Evolutionary conservation across 2,797 vertebrate genomes (phyloP).

Genomic region (Myotis myotis): DNA sequence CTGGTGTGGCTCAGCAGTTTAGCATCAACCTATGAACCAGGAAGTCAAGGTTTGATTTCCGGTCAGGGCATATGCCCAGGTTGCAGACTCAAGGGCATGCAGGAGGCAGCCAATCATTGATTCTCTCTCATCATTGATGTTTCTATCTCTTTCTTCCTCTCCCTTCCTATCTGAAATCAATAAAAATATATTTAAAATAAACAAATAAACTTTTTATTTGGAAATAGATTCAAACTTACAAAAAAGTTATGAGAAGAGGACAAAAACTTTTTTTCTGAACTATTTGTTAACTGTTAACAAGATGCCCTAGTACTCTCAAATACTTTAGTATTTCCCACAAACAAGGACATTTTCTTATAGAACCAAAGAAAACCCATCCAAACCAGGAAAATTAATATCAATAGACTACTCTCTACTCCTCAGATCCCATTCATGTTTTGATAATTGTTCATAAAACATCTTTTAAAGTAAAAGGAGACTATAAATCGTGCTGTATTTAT

Average conservation of each 20-base stretch:
- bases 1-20: too few species aligned
- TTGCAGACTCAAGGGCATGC: too few species aligned
- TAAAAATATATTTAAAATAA: too few species aligned
- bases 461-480: conserved; percentile 11
- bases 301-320: neutral
- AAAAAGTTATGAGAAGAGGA: neutral
- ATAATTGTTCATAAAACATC: neutral
- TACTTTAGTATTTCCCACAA: neutral
- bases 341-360: neutral
- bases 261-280: neutral
- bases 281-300: neutral
- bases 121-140: too few species aligned
- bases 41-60: too few species aligned
- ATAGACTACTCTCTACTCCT: neutral
- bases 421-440: neutral
- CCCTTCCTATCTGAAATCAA: too few species aligned
- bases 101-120: too few species aligned
- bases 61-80: too few species aligned
- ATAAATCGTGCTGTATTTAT: neutral
- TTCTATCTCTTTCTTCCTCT: too few species aligned
- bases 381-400: neutral
- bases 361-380: neutral
- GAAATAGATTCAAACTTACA: neutral
- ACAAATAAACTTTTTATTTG: neutral
- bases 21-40: too few species aligned